Percentiles rank a stretch among this genome's conserved stretches.
These are phyloP conservation scores for Drosophila nigromelanica DNA, from an alignment of 1,140 invertebrate genomes.

Conservation along the genomic window DNA sequence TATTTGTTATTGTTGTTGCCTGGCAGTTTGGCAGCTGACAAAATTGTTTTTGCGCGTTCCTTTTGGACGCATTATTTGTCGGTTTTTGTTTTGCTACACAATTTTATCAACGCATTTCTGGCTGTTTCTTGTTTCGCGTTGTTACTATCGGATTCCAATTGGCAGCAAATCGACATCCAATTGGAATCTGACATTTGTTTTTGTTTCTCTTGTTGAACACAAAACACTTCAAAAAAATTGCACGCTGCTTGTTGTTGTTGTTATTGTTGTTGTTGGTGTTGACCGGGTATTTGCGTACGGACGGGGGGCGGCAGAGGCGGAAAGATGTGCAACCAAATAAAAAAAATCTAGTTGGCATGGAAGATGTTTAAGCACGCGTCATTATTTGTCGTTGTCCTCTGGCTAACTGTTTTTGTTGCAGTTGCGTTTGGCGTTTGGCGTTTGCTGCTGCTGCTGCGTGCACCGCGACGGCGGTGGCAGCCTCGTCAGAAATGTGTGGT, in stretches of 20 bases:
- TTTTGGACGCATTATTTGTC: slow-evolving; percentile 20
- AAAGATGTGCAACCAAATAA: slow-evolving; percentile 16
- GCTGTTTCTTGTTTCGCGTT: slow-evolving; percentile 19
- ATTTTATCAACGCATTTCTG: slow-evolving; percentile 29
- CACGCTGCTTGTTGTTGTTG: slow-evolving; percentile 12
- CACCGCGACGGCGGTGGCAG: slow-evolving; percentile 56
- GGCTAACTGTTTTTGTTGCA: slow-evolving; percentile 43
- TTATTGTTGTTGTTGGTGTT: slow-evolving; percentile 1
- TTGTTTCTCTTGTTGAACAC: slow-evolving; percentile 14
- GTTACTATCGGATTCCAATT: slow-evolving; percentile 33
- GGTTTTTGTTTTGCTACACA: slow-evolving; percentile 31
- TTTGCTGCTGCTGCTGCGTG: slow-evolving; percentile 37
- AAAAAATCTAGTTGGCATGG: background rate
- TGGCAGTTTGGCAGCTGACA: slow-evolving; percentile 32
- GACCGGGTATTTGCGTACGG: slow-evolving; percentile 2
- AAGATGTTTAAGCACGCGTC: slow-evolving; percentile 14
- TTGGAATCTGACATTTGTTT: slow-evolving; percentile 24
- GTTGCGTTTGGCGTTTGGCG: slow-evolving; percentile 16
- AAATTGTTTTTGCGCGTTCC: slow-evolving; percentile 27
- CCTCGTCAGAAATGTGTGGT: slow-evolving; percentile 60
- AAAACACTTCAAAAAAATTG: slow-evolving; percentile 54
- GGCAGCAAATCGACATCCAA: slow-evolving; percentile 22
- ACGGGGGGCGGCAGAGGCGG: slow-evolving; percentile 1
- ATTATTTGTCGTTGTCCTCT: slow-evolving; percentile 40
- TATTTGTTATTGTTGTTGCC: slow-evolving; percentile 1